Base-by-base conservation (phyloP, 2,888 invertebrate genomes). In the Scaeva pyrastri region DNA sequence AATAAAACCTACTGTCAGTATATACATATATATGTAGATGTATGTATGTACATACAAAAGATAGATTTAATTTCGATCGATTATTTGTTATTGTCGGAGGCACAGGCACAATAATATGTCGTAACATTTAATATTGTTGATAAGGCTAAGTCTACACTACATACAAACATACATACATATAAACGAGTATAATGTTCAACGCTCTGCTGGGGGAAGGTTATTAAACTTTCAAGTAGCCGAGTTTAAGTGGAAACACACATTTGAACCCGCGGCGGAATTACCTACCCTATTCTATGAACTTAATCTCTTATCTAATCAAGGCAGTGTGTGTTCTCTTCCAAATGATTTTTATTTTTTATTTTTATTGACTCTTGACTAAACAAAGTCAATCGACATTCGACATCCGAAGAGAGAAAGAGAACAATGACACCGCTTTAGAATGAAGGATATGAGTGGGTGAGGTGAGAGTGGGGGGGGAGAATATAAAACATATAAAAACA, bases 301-400 rank as follows among this genome's bases (percentile, higher is more conserved):
- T 31, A 75, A 84, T 84, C 84, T 84, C 74, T 79, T 84, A 84
- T 84, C 84, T 75, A 74, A 74, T 55, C 71, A 70, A 66, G 71
- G 64, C 73, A 74, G 41, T 71, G n/a, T n/a, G n/a, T 31, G 4
- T 31, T 39, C 64, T 58, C n/a, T 21, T 56, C 39, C 6, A 19
- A 14, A 26, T 64, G 7, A 31, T 31, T 31, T 10, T 39, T 39
- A 10, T 12, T 14, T 43, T 39, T 48, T 68, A 50, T 41, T 78
- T 83, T 74, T 84, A 75, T 79, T 66, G 64, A 64, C 79, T 31
- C 31, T 39, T 21, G 68, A 31, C 50, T 50, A 50, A 26, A 68
- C 8, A 39, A 50, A 36, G 8, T 52, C n/a, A 68, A 52, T 19
- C 10, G n/a, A n/a, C n/a, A n/a, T n/a, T n/a, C n/a, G n/a, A n/a